A percentile compares a stretch with the other conserved stretches of the same genome.
phyloP scores from a whole-genome alignment of 2,797 vertebrate genomes.

The Chiloscyllium punctatum region DNA sequence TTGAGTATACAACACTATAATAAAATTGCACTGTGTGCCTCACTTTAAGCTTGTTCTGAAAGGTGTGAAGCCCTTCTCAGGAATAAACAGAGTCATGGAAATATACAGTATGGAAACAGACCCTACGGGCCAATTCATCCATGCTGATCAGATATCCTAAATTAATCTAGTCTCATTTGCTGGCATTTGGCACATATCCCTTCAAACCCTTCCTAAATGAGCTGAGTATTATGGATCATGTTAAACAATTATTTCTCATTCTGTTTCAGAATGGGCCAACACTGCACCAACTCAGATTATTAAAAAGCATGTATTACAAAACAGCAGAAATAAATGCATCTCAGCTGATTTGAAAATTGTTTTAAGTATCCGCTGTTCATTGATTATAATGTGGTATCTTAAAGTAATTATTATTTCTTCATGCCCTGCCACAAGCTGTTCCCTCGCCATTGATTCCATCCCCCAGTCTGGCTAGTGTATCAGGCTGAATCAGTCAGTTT shows the following conservation, averaged over 20 bases:
- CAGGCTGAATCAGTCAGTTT: not conserved
- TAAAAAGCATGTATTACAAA: not conserved
- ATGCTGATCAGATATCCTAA: too few species aligned
- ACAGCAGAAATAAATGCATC: not conserved
- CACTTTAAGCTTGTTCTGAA: not conserved
- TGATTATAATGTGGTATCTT: not conserved
- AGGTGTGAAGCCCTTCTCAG: not conserved
- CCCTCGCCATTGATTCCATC: not conserved
- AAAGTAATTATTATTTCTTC: not conserved
- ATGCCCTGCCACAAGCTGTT: not conserved
- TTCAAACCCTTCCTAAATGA: too few species aligned
- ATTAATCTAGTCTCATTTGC: too few species aligned
- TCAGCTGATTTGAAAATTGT: not conserved
- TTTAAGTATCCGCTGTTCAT: not conserved
- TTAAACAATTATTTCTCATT: not conserved
- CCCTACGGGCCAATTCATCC: too few species aligned
- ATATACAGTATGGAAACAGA: too few species aligned
- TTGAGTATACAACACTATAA: not conserved
- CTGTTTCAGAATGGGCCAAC: not conserved
- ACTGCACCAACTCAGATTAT: not conserved
- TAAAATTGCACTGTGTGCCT: not conserved
- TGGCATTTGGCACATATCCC: too few species aligned
- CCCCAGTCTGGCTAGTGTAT: not conserved
- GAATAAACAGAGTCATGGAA: too few species aligned
- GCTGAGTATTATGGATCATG: not conserved